Conservation (phyloP, 2,113 vertebrate species). For the Raja brachyura region DNA sequence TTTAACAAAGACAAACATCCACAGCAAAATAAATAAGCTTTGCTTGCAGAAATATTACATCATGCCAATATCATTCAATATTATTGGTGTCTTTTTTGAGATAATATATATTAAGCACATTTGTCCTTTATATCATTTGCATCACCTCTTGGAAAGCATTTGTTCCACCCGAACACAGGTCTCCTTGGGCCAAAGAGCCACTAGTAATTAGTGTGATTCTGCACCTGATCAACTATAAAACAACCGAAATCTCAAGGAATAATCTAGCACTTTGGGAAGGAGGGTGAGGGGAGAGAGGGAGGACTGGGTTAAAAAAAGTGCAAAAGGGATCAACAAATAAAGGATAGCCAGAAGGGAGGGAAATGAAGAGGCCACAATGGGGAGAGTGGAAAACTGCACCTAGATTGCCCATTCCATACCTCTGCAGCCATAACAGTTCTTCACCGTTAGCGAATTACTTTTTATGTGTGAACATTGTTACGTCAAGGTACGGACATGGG, state of each 20-base stretch:
- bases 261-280: background rate
- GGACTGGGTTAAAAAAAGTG: background rate
- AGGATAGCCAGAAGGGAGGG: background rate
- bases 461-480: background rate
- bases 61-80: background rate
- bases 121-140: background rate
- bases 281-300: too few species aligned
- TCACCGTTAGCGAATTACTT: background rate
- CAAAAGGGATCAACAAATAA: background rate
- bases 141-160: background rate
- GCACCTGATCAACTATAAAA: background rate
- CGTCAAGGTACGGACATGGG: too few species aligned
- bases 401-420: background rate
- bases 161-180: background rate
- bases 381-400: background rate
- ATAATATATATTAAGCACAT: too few species aligned
- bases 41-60: background rate
- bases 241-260: background rate
- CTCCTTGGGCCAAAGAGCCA: too few species aligned
- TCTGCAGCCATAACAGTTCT: background rate
- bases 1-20: background rate
- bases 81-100: background rate
- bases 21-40: background rate
- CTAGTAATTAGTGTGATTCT: background rate
- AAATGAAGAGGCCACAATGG: background rate